Evolutionary conservation across 2,888 invertebrate species (phyloP), one percentile per base, ranked within the genome.

Genomic region (Tachina lurida): DNA sequence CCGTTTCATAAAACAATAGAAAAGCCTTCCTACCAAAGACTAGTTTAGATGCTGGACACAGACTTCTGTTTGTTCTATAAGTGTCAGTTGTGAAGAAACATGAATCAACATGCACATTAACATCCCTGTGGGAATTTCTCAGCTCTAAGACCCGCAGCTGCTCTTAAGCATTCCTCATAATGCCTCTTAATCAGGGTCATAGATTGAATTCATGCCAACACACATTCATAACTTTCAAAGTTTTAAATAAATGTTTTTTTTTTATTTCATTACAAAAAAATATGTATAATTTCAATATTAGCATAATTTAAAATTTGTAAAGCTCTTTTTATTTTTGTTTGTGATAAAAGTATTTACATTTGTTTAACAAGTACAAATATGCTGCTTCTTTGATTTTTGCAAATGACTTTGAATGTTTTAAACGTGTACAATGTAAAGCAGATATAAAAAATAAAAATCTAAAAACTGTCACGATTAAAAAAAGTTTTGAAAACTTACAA

Each of bases 391-490:
- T 56, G 39, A 70, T 70, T 39, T 63, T 45, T 63, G 56, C 82
- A 83, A 83, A 75, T 86, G 82, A 82, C 82, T 86, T 82, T 82
- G 82, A 82, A 86, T 86, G 85, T 79, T 79, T 81, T 68, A 82
- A 86, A 86, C 82, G 85, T 86, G 85, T 86, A 54, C 49, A 79
- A 82, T 82, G 82, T 82, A 75, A 71, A 79, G 75, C 67, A 75
- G 43, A 43, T 67, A 17, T 10, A 80, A 60, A 52, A 70, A 22
- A n/a, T n/a, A n/a, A 74, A 3, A 39, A 54, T 39, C 13, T 17
- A 19, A 67, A 85, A 71, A 82, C 45, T 86, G 85, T 86, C 85
- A 86, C 82, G 85, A 86, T 83, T 60, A 73, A 77, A 76, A n/a
- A 73, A 58, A 77, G 31, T 75, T 75, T 75, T 74, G 8, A 77